phyloP scores from a whole-genome alignment of 2,888 invertebrate genomes.

The Nesidiocoris tenuis region DNA sequence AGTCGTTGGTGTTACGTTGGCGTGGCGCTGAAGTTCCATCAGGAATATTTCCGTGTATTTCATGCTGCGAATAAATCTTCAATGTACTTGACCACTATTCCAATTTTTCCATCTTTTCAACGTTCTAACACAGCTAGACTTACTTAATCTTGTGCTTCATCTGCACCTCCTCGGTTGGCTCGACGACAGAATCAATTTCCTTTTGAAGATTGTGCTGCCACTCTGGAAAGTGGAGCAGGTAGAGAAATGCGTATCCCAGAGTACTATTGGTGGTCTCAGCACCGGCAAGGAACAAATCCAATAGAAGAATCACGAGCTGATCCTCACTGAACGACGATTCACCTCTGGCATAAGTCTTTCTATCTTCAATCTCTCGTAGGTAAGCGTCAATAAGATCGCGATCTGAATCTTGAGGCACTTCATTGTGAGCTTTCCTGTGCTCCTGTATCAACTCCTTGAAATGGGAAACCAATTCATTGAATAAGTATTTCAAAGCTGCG shows the following conservation, averaged over 20 bases:
- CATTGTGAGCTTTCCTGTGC: conserved; percentile 48
- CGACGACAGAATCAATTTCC: conserved; percentile 47
- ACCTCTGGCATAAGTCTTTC: conserved; percentile 46
- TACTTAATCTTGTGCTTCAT: conserved; percentile 40
- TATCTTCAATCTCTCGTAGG: conserved; percentile 61
- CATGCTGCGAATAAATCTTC: conserved; percentile 54
- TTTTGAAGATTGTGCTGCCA: conserved; percentile 46
- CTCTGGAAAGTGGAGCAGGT: conserved; percentile 47
- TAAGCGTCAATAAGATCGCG: conserved; percentile 67
- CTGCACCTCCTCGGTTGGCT: conserved; percentile 17
- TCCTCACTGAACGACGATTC: conserved; percentile 55
- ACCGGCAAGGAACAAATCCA: conserved; percentile 48
- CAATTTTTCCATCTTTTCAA: too few relatives aligned
- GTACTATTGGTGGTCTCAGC: conserved; percentile 48
- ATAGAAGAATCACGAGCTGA: conserved; percentile 44
- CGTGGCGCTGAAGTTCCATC: conserved; percentile 58
- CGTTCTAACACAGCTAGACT: too few relatives aligned
- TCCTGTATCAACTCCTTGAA: conserved; percentile 51
- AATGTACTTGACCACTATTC: too few relatives aligned
- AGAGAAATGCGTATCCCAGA: conserved; percentile 45
- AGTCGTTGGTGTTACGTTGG: conserved; percentile 56
- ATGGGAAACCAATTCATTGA: neutral
- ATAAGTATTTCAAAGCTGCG: neutral
- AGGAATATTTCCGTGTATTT: conserved; percentile 61
- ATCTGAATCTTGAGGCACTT: conserved; percentile 19